phyloP scores from a whole-genome alignment of 2,797 vertebrate species.

The Kryptopterus vitreolus region DNA sequence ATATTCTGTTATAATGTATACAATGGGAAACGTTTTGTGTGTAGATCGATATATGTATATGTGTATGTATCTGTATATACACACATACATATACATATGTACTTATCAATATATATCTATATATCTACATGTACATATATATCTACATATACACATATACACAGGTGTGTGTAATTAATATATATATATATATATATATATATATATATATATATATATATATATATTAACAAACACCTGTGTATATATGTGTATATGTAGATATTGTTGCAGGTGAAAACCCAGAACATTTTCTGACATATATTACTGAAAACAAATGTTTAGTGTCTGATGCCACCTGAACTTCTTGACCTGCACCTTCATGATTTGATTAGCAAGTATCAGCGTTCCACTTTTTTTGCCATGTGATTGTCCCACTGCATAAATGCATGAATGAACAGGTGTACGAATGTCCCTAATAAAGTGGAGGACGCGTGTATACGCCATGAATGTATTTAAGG shows the following conservation, averaged over 20 bases:
- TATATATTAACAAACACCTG: too few species aligned
- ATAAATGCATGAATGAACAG: neutral
- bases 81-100: too few species aligned
- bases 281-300: neutral
- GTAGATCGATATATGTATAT: too few species aligned
- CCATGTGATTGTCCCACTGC: neutral
- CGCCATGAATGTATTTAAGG: slow-evolving; percentile 47
- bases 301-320: neutral
- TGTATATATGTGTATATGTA: neutral
- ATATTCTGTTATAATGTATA: too few species aligned
- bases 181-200: neutral
- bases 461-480: neutral
- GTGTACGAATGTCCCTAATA: slow-evolving; percentile 17
- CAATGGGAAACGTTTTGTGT: too few species aligned
- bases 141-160: too few species aligned
- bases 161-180: too few species aligned
- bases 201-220: neutral
- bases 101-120: neutral
- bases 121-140: neutral
- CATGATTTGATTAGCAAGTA: slow-evolving; percentile 1
- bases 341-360: neutral
- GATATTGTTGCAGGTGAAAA: neutral
- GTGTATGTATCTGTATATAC: neutral
- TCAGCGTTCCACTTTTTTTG: neutral
- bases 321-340: neutral